Percentiles rank a stretch among this genome's conserved stretches.
Evolutionary conservation across 2,113 vertebrate species (phyloP).

Genomic region (Leucosticte australis): DNA sequence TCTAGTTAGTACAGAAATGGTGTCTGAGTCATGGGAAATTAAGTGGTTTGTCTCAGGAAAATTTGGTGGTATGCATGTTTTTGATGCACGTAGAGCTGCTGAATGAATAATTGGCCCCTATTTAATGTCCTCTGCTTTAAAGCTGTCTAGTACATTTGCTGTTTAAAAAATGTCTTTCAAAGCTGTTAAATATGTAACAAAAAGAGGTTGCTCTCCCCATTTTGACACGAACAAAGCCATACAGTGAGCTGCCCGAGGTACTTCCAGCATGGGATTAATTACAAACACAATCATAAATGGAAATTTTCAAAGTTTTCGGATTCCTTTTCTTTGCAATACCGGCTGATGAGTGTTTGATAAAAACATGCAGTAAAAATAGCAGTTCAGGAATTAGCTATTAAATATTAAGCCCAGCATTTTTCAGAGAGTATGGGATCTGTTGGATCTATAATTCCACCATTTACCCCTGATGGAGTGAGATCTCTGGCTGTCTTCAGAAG

Average conservation of each 20-base stretch:
- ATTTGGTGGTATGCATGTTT: conserved; percentile 55
- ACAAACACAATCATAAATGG: conserved; percentile 16
- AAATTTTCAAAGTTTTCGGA: conserved; percentile 1
- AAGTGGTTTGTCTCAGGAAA: conserved; percentile 63
- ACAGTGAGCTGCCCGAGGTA: conserved; percentile 39
- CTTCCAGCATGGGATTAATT: conserved; percentile 49
- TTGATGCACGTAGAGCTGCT: conserved; percentile 36
- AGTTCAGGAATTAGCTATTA: background rate
- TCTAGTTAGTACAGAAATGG: conserved; percentile 33
- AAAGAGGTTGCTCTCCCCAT: conserved; percentile 52
- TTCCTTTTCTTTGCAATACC: background rate
- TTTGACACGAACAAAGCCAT: conserved; percentile 59
- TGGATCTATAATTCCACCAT: background rate
- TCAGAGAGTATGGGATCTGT: background rate
- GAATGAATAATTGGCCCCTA: conserved; percentile 48
- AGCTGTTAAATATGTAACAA: conserved; percentile 65
- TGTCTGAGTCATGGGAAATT: conserved; percentile 60
- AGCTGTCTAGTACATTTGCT: conserved; percentile 49
- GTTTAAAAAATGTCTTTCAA: conserved; percentile 57
- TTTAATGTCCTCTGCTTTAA: conserved; percentile 62
- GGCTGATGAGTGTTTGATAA: background rate
- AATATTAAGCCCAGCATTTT: background rate
- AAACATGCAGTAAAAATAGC: background rate
- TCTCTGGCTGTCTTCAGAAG: conserved; percentile 27
- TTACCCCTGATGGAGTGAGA: background rate